Base-by-base conservation (phyloP, 2,113 vertebrate genomes). In the Meleagris gallopavo region DNA sequence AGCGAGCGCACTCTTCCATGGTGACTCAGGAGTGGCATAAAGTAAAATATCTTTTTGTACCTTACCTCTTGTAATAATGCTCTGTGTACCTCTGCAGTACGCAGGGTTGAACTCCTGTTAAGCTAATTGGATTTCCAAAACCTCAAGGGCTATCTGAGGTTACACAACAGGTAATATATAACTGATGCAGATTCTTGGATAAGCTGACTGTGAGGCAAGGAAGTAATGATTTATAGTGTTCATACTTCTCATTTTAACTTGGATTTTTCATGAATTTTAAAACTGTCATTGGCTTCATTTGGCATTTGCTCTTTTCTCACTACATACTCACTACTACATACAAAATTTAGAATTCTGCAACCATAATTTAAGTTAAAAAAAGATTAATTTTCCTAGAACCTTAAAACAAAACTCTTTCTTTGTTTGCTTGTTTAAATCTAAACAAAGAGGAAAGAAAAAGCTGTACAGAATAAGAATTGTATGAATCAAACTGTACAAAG, bases 261-360 rank as follows among this genome's bases (percentile, higher is more conserved):
- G 91, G 89, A 89, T 97, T 97, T 96, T 97, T 96, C 87, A 95
- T 97, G 93, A 96, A 96, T 95, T 95, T 96, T 95, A 94, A 97
- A 96, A 83, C 86, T 81, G 72, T 96, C 93, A 94, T 95, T 96
- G 95, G 93, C 91, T 95, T 96, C 93, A 95, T 94, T 95, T 96
- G 95, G 95, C 89, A 95, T 95, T 95, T 97, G 91, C 91, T 95
- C 95, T 94, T 96, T 91, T 95, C 95, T 95, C 91, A 83, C 91
- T 95, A 95, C 76, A 92, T 93, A 95, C 85, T 91, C 95, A 94
- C 86, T 92, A 93, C 90, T 72, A 95, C 83, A 95, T 89, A 95
- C 89, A 95, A 91, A 96, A 96, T 95, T 95, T 95, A 88, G 84
- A 96, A 96, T 93, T 94, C 85, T 12, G 30, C 93, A 96, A 91